phyloP scores from a whole-genome alignment of 1,140 invertebrate genomes.

The Brachionus manjavacas region DNA sequence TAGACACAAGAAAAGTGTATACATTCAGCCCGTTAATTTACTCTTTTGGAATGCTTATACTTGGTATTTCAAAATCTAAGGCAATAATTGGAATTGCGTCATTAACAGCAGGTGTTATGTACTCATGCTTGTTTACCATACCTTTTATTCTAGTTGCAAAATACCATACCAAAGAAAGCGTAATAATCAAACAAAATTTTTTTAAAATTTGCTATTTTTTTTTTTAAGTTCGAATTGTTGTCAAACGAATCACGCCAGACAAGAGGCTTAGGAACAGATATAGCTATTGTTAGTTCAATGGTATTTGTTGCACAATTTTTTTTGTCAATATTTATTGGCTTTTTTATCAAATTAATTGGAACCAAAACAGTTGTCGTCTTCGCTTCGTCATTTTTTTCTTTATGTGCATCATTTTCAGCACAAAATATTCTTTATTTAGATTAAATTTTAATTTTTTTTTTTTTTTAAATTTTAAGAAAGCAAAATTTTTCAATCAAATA shows the following conservation, averaged over 20 bases:
- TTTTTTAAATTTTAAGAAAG: not conserved
- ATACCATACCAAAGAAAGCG: slow-evolving; percentile 79
- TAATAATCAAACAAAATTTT: slow-evolving; percentile 56
- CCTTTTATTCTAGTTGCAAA: slow-evolving; percentile 86
- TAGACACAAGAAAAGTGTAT: slow-evolving; percentile 78
- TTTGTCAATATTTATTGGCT: slow-evolving; percentile 77
- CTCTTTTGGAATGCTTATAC: slow-evolving; percentile 77
- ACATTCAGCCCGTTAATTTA: slow-evolving; percentile 84
- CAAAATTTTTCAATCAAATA: too few species aligned
- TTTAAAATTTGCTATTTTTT: not conserved
- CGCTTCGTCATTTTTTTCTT: slow-evolving; percentile 73
- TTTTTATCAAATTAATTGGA: slow-evolving; percentile 68
- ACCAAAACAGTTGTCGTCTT: slow-evolving; percentile 77
- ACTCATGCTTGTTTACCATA: slow-evolving; percentile 93
- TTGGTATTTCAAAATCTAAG: slow-evolving; percentile 72
- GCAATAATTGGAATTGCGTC: slow-evolving; percentile 50
- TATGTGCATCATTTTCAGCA: slow-evolving; percentile 74
- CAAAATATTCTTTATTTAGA: slow-evolving; percentile 82
- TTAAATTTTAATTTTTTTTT: not conserved
- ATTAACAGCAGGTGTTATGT: slow-evolving; percentile 74
- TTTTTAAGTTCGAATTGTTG: slow-evolving; percentile 11
- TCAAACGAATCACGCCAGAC: slow-evolving; percentile 47
- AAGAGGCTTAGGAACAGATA: slow-evolving; percentile 83
- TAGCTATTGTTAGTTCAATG: slow-evolving; percentile 87
- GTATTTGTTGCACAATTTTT: slow-evolving; percentile 89